Evolutionary conservation across 2,797 vertebrate genomes (phyloP).

Genomic region (Sebastolobus altivelis): DNA sequence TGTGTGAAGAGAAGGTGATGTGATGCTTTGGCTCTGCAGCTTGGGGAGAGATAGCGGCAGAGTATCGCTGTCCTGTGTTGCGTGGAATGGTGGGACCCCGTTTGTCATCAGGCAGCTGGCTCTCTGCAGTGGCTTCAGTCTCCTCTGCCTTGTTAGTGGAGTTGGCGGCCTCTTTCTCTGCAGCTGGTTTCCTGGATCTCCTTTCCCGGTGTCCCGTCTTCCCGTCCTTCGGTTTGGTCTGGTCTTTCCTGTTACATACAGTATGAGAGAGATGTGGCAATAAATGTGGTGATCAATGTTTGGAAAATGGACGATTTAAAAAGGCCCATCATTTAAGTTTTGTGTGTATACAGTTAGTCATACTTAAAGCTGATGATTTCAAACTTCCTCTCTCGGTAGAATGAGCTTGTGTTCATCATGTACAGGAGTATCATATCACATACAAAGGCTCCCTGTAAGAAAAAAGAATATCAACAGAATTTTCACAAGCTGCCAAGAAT

Average conservation of each 20-base stretch:
- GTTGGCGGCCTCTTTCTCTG: conserved; percentile 59
- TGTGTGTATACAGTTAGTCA: conserved; percentile 42
- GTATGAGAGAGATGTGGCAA: background rate
- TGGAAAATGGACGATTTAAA: background rate
- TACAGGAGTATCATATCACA: conserved; percentile 96
- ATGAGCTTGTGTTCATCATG: conserved; percentile 93
- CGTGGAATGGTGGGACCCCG: conserved; percentile 78
- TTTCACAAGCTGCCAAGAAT: background rate
- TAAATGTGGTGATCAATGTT: background rate
- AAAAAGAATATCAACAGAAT: conserved; percentile 8
- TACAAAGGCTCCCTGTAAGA: conserved; percentile 91
- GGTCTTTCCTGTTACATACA: conserved; percentile 66
- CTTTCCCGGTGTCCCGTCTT: conserved; percentile 66
- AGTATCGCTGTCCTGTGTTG: conserved; percentile 82
- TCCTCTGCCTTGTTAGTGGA: conserved; percentile 52
- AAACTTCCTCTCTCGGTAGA: conserved; percentile 94
- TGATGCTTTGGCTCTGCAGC: conserved; percentile 63
- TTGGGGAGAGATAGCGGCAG: conserved; percentile 46
- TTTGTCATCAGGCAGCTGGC: conserved; percentile 34
- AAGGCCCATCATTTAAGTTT: background rate
- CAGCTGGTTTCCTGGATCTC: conserved; percentile 65
- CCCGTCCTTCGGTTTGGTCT: conserved; percentile 61
- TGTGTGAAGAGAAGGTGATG: conserved; percentile 69
- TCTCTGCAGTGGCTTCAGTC: conserved; percentile 33
- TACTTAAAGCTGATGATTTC: conserved; percentile 95